Percentiles rank a stretch among this genome's conserved stretches.
Evolutionary conservation across 2,888 invertebrate genomes (phyloP).

Genomic region (Drosophila nr. fundita): DNA sequence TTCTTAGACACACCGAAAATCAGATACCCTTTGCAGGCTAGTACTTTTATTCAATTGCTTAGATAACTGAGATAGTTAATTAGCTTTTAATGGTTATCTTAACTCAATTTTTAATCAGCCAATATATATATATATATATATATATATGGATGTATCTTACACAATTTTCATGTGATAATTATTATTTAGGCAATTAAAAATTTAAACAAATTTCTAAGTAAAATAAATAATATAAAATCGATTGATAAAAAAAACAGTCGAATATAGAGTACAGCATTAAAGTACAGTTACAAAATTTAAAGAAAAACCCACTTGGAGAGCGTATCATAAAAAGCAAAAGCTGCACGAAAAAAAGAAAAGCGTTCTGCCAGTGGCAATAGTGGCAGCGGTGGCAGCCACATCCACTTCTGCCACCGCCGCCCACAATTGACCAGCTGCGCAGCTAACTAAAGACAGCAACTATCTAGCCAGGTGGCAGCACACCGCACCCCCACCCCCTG

Average conservation of each 20-base stretch:
- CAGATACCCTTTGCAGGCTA: constrained; percentile 9
- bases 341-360: neutral
- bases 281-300: neutral
- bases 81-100: neutral
- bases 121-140: too few relatives aligned
- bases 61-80: neutral
- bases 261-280: neutral
- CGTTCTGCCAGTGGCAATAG: constrained; percentile 20
- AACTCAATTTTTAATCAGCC: neutral
- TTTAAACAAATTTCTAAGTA: neutral
- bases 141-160: too few relatives aligned
- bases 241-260: neutral
- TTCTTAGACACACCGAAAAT: constrained; percentile 14
- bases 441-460: constrained; percentile 57
- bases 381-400: neutral
- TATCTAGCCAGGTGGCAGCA: constrained; percentile 32
- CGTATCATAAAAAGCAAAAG: neutral
- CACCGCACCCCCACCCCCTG: neutral
- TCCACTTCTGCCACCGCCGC: constrained; percentile 7
- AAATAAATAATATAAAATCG: neutral
- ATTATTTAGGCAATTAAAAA: neutral
- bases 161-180: neutral
- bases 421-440: constrained; percentile 61
- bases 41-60: neutral
- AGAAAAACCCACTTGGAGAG: neutral